Evolutionary conservation across 2,113 vertebrate genomes (phyloP).

Genomic region (Bothrops jararaca): DNA sequence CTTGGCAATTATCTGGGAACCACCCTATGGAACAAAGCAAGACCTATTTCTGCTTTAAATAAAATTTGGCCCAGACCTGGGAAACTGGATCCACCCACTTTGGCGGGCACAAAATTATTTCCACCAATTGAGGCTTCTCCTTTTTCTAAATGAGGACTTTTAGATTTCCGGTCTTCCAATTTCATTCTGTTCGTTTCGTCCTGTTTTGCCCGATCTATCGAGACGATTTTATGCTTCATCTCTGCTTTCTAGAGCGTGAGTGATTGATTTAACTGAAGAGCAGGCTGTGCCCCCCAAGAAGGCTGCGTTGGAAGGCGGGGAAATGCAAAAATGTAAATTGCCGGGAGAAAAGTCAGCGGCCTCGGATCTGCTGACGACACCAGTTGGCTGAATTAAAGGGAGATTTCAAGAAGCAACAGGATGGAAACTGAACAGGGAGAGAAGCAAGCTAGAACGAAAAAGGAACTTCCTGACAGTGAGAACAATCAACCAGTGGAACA

Average conservation of each 20-base stretch:
- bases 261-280: not conserved
- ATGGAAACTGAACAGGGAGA: too few species aligned
- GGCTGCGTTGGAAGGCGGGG: not conserved
- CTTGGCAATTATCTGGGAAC: not conserved
- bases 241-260: not conserved
- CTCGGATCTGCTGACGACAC: not conserved
- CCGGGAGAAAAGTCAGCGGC: not conserved
- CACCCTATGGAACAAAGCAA: not conserved
- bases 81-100: not conserved
- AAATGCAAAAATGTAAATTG: not conserved
- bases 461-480: too few species aligned
- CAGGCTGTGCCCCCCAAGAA: not conserved
- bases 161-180: not conserved
- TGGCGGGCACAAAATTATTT: not conserved
- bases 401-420: not conserved
- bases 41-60: not conserved
- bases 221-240: not conserved
- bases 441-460: too few species aligned
- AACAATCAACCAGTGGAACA: too few species aligned
- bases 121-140: not conserved
- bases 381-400: not conserved
- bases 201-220: not conserved
- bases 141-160: not conserved
- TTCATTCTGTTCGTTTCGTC: not conserved
- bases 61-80: not conserved